A percentile compares a stretch with the other conserved stretches of the same genome.
Evolutionary conservation across 2,888 invertebrate species (phyloP).

Genomic region (Desoria tigrina): DNA sequence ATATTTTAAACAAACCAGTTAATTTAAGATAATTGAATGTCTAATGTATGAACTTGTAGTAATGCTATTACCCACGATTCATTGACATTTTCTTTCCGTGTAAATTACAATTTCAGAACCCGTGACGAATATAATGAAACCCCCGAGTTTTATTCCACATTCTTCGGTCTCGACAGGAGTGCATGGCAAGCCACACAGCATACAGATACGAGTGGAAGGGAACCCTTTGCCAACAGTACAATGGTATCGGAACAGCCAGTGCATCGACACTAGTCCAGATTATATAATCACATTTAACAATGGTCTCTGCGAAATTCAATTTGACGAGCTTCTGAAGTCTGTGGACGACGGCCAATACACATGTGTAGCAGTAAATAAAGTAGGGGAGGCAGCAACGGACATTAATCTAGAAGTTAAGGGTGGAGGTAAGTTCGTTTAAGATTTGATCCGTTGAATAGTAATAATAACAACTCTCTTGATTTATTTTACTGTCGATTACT

Average conservation of each 20-base stretch:
- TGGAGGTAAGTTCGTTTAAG: conserved; percentile 55
- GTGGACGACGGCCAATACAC: conserved; percentile 70
- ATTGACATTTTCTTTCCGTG: no score
- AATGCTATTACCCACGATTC: no score
- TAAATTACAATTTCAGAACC: conserved; percentile 23
- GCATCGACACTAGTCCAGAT: conserved; percentile 71
- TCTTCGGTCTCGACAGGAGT: conserved; percentile 22
- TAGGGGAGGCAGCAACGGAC: conserved; percentile 67
- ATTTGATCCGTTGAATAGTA: no score
- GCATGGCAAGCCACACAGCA: conserved; percentile 30
- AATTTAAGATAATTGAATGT: no score
- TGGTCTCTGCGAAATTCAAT: conserved; percentile 72
- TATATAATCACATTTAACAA: conserved; percentile 79
- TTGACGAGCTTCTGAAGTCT: conserved; percentile 68
- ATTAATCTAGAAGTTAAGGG: conserved; percentile 69
- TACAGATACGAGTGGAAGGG: conserved; percentile 60
- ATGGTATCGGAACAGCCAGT: conserved; percentile 73
- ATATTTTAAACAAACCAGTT: conserved; percentile 61
- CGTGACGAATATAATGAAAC: conserved; percentile 28
- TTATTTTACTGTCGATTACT: not conserved
- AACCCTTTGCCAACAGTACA: conserved; percentile 77
- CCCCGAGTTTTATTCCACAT: conserved; percentile 38
- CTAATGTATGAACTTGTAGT: no score
- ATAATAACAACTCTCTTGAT: not conserved
- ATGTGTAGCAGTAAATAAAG: conserved; percentile 69